Percentiles rank a stretch among this genome's conserved stretches.
phyloP scores from a whole-genome alignment of 2,113 vertebrate species.

The Coreoperca whiteheadi region DNA sequence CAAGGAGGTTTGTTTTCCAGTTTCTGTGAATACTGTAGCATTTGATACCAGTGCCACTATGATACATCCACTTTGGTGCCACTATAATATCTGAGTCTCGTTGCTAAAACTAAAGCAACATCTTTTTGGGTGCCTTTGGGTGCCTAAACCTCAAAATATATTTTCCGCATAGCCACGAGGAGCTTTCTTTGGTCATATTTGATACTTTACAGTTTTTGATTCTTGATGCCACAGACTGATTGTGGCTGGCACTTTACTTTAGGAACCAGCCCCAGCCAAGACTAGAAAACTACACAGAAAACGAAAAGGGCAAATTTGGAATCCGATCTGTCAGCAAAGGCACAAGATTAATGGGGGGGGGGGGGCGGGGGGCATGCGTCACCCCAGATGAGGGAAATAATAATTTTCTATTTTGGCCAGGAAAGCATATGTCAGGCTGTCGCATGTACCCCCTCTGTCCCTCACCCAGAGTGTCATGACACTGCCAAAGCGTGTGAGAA shows the following conservation, averaged over 20 bases:
- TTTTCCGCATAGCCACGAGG: neutral
- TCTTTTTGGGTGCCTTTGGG: neutral
- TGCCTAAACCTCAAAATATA: neutral
- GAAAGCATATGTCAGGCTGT: constrained; percentile 70
- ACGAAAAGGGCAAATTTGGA: constrained; percentile 47
- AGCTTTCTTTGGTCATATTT: neutral
- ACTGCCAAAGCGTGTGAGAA: constrained; percentile 55
- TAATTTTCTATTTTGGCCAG: constrained; percentile 69
- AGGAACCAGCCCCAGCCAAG: neutral
- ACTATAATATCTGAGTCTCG: no score
- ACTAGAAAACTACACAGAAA: neutral
- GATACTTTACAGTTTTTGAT: neutral
- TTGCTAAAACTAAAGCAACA: neutral
- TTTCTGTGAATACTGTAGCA: neutral
- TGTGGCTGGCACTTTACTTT: neutral
- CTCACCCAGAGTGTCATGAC: constrained; percentile 62
- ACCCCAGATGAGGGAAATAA: constrained; percentile 60
- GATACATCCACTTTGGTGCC: neutral
- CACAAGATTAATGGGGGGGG: constrained; percentile 49
- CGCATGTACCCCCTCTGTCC: constrained; percentile 35
- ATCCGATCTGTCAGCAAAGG: constrained; percentile 63
- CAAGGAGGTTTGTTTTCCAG: neutral
- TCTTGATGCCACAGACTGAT: neutral
- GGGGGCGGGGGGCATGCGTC: no score
- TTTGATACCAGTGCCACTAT: neutral